phyloP scores from a whole-genome alignment of 2,888 invertebrate species.

The Rhamnusium bicolor region DNA sequence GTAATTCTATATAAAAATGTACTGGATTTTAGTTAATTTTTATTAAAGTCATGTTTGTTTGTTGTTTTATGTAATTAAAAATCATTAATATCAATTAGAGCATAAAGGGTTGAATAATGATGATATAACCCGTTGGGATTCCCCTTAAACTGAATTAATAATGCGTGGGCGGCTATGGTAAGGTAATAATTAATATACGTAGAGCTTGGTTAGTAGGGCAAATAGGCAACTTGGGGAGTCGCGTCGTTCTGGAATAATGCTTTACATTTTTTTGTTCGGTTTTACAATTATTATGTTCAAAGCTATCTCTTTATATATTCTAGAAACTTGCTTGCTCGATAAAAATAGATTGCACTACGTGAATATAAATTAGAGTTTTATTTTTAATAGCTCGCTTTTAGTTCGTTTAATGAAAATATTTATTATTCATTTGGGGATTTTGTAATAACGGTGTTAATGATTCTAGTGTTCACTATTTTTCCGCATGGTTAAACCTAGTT shows the following conservation, averaged over 20 bases:
- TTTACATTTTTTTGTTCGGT: background rate
- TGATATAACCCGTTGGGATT: background rate
- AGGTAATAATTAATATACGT: background rate
- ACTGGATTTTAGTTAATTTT: background rate
- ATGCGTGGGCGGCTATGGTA: background rate
- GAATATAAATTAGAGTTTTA: conserved; percentile 24
- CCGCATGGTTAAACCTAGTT: background rate
- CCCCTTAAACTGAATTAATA: background rate
- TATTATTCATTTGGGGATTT: conserved; percentile 18
- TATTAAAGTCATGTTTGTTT: background rate
- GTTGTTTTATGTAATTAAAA: background rate
- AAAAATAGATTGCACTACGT: conserved; percentile 10
- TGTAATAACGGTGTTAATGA: background rate
- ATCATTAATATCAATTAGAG: background rate
- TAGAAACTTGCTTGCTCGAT: background rate
- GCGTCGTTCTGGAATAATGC: background rate
- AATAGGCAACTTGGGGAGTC: too few relatives aligned
- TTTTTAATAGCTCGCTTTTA: conserved; percentile 3
- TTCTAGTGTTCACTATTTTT: background rate
- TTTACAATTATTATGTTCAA: conserved; percentile 2
- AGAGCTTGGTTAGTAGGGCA: background rate
- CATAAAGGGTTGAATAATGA: conserved; percentile 6
- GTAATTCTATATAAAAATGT: background rate
- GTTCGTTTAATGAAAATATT: conserved; percentile 12
- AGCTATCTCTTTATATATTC: background rate